phyloP scores from a whole-genome alignment of 2,888 invertebrate species.

The Lypha dubia region DNA sequence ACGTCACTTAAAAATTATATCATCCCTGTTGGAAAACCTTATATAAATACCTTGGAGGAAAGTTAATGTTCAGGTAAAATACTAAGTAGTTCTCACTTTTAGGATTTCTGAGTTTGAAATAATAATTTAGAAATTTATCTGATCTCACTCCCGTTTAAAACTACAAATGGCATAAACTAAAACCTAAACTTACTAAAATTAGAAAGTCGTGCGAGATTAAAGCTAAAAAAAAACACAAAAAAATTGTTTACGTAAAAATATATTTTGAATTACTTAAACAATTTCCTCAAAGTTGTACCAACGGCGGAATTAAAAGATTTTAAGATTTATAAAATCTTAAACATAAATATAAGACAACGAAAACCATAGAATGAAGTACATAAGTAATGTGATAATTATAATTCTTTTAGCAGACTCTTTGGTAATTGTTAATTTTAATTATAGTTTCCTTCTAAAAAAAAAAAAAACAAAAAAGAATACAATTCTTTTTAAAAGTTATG shows the following conservation, averaged over 20 bases:
- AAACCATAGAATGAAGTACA: not conserved
- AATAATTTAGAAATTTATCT: not conserved
- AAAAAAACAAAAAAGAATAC: not conserved
- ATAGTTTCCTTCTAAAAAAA: slow-evolving; percentile 26
- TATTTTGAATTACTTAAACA: slow-evolving; percentile 37
- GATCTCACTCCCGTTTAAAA: not conserved
- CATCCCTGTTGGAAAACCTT: no score
- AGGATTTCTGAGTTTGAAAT: no score
- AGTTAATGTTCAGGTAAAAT: no score
- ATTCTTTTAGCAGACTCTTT: slow-evolving; percentile 18
- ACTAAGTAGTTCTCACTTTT: no score
- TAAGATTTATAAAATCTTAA: slow-evolving; percentile 7
- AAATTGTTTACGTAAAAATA: not conserved
- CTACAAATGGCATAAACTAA: not conserved
- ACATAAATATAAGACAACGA: not conserved
- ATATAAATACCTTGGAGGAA: no score
- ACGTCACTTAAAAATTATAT: no score
- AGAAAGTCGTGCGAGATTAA: not conserved
- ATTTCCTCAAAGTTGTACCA: not conserved
- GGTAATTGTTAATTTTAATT: slow-evolving; percentile 36
- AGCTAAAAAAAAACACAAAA: not conserved
- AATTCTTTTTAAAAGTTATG: slow-evolving; percentile 35
- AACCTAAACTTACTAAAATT: not conserved
- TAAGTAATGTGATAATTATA: not conserved
- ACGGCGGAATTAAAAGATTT: not conserved